A percentile compares a stretch with the other conserved stretches of the same genome.
phyloP scores from a whole-genome alignment of 2,888 invertebrate genomes.

The Eristalis pertinax region DNA sequence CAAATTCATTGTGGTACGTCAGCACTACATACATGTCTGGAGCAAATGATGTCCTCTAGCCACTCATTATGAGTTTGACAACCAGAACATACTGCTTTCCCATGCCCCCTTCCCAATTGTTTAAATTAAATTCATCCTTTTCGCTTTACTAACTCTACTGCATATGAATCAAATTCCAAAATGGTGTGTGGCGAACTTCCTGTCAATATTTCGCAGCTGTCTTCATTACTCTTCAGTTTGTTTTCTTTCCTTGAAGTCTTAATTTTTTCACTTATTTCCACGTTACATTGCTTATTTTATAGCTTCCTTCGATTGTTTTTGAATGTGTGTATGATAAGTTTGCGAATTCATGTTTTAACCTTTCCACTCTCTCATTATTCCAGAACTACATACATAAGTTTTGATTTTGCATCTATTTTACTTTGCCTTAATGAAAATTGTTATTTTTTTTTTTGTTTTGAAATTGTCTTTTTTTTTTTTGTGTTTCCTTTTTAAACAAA shows the following conservation, averaged over 20 bases:
- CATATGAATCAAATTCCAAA: too few species aligned
- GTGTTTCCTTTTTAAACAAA: constrained; percentile 26
- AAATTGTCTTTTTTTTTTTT: neutral
- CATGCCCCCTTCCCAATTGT: too few species aligned
- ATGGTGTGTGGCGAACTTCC: too few species aligned
- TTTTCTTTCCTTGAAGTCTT: neutral
- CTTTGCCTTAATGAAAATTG: neutral
- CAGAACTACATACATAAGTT: neutral
- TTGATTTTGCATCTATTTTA: constrained; percentile 6
- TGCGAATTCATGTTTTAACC: constrained; percentile 27
- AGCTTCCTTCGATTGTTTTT: constrained; percentile 22
- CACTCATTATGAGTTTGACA: too few species aligned
- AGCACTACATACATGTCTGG: too few species aligned
- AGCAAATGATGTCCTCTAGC: too few species aligned
- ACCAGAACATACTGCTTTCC: too few species aligned
- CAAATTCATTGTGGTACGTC: too few species aligned
- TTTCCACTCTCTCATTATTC: constrained; percentile 39
- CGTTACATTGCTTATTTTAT: constrained; percentile 17
- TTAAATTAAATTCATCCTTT: too few species aligned
- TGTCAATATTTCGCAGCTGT: too few species aligned
- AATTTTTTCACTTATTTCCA: neutral
- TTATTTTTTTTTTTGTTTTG: neutral
- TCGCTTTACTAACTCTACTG: too few species aligned
- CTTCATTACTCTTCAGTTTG: neutral
- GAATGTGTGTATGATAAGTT: constrained; percentile 7